Evolutionary conservation across 1,140 invertebrate genomes (phyloP), one percentile per base, ranked within the genome.

Genomic region (Bilobella aurantiaca): DNA sequence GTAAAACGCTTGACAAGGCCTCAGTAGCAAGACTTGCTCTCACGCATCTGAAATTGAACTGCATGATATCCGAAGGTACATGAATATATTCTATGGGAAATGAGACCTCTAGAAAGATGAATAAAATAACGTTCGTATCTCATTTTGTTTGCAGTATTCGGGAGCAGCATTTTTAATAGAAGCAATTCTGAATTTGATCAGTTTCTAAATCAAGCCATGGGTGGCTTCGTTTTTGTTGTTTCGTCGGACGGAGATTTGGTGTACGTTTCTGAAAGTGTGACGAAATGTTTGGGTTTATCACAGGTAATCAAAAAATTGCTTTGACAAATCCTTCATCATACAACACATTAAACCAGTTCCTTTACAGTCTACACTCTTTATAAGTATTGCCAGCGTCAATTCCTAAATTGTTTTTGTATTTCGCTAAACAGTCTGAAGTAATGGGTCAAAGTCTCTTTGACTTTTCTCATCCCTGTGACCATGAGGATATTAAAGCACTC

Each of bases 21-120:
- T 96, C 93, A 2, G 84, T 97, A 47, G 94, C 97, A 86, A 81
- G 94, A 60, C 82, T 98, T n/a, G 88, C 91, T 3, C 93, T 96
- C 73, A 89, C 90, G 29, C 92, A 86, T 76, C 83, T 98, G 0
- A 88, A 89, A 76, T 84, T 93, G 42, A 83, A 88, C n/a, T 84
- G 88, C 74, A 87, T 95, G 74, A 82, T 93, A 29, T 79, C 85
- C 60, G 80, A 87, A 75, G 82, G 91, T 88, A 79, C n/a, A n/a
- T n/a, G n/a, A n/a, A n/a, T n/a, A n/a, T n/a, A n/a, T n/a, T n/a
- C n/a, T n/a, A n/a, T n/a, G n/a, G n/a, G n/a, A n/a, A n/a, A n/a
- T n/a, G n/a, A n/a, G n/a, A n/a, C n/a, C n/a, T n/a, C n/a, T n/a
- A n/a, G n/a, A n/a, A n/a, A n/a, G n/a, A n/a, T n/a, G n/a, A n/a